phyloP scores from a whole-genome alignment of 2,113 vertebrate genomes.

The Gobio gobio region DNA sequence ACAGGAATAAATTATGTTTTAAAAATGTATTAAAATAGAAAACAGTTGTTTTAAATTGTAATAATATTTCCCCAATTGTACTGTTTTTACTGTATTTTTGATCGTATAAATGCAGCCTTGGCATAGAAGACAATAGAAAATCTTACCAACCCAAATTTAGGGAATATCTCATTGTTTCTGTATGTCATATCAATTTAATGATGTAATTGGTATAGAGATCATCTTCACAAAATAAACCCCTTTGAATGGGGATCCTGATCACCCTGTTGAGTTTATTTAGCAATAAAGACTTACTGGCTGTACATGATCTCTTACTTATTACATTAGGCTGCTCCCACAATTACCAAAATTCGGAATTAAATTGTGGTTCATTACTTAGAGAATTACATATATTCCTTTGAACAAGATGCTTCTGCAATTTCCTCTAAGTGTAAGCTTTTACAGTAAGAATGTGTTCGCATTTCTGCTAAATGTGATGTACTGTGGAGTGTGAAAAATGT shows the following conservation, averaged over 20 bases:
- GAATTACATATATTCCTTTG: not conserved
- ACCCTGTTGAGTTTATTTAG: not conserved
- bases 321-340: not conserved
- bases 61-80: no score
- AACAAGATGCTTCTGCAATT: not conserved
- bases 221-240: no score
- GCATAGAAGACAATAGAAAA: no score
- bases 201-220: no score
- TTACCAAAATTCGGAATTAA: not conserved
- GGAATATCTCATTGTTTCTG: not conserved
- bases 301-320: not conserved
- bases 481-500: conserved; percentile 50
- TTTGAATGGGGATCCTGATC: not conserved
- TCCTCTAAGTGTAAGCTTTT: not conserved
- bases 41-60: no score
- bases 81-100: no score
- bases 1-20: no score
- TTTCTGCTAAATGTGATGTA: not conserved
- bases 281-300: not conserved
- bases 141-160: not conserved
- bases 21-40: no score
- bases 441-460: not conserved
- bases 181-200: not conserved
- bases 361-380: not conserved
- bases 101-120: no score